phyloP scores from a whole-genome alignment of 1,140 invertebrate species.

The Cydia pomonella region DNA sequence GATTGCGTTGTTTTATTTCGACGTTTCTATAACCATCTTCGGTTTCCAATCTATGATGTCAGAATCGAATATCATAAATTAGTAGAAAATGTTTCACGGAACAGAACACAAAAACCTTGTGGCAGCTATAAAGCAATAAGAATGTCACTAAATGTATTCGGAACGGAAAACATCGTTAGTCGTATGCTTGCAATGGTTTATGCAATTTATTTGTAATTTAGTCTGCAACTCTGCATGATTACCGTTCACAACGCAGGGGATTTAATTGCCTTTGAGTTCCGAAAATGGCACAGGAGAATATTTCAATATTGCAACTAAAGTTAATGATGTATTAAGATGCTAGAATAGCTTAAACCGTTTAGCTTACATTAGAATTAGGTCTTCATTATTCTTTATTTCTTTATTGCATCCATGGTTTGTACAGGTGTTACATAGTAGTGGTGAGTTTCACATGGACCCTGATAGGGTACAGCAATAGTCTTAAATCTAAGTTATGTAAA shows the following conservation, averaged over 20 bases:
- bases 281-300: not conserved
- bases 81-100: too few relatives aligned
- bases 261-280: not conserved
- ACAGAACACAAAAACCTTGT: too few relatives aligned
- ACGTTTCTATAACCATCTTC: not conserved
- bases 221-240: conserved; percentile 5
- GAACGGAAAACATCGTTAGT: not conserved
- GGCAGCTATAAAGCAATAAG: not conserved
- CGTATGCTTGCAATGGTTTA: not conserved
- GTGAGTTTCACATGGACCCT: too few relatives aligned
- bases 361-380: too few relatives aligned
- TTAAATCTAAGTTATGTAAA: too few relatives aligned
- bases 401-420: too few relatives aligned
- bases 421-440: too few relatives aligned
- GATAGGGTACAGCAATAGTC: too few relatives aligned
- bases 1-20: not conserved
- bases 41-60: too few relatives aligned
- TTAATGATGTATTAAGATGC: not conserved
- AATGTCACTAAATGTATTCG: not conserved
- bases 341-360: too few relatives aligned
- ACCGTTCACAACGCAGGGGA: not conserved
- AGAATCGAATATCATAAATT: too few relatives aligned
- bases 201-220: conserved; percentile 3
- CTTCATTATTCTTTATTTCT: too few relatives aligned
- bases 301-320: not conserved